Evolutionary conservation across 2,888 invertebrate genomes (phyloP).

Genomic region (Thalpophila matura): DNA sequence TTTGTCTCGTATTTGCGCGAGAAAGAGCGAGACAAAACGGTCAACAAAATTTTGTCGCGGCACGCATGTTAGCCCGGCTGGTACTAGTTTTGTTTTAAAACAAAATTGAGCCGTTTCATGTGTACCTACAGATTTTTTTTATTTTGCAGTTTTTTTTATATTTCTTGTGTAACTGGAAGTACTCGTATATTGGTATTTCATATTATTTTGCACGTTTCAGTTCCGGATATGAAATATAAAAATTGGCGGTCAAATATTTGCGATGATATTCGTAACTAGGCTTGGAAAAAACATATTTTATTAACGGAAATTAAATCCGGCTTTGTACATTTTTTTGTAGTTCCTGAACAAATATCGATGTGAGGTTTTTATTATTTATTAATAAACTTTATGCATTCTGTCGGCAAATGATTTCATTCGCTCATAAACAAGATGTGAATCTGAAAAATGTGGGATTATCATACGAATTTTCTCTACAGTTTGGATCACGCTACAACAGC

Average conservation of each 20-base stretch:
- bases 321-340: not conserved
- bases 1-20: too few species aligned
- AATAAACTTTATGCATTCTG: not conserved
- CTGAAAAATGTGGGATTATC: too few species aligned
- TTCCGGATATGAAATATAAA: not conserved
- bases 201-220: not conserved
- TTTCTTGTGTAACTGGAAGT: not conserved
- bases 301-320: not conserved
- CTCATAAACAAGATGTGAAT: too few species aligned
- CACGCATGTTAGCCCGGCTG: too few species aligned
- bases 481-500: slow-evolving; percentile 4
- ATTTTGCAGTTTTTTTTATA: not conserved
- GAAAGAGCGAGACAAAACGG: too few species aligned
- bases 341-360: not conserved
- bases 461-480: too few species aligned
- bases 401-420: not conserved
- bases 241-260: not conserved
- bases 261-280: not conserved
- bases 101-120: not conserved
- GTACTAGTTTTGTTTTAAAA: not conserved
- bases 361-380: too few species aligned
- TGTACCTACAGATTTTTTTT: not conserved
- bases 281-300: too few species aligned
- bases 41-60: too few species aligned
- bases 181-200: not conserved